phyloP scores from a whole-genome alignment of 2,797 vertebrate genomes.

The Myoxocephalus aenaeus region DNA sequence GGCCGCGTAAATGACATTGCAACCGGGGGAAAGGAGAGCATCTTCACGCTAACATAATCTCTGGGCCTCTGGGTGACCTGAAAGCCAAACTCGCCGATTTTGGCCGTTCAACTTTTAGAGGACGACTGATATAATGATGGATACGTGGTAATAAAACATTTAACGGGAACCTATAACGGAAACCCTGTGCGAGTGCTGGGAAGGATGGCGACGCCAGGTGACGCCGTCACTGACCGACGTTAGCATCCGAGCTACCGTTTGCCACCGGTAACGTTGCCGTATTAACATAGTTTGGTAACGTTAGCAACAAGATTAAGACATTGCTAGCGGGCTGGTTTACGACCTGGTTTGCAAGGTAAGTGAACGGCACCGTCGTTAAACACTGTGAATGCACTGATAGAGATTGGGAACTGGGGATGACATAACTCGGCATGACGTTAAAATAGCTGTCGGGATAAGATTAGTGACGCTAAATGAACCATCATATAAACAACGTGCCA shows the following conservation, averaged over 20 bases:
- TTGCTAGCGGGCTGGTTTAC: conserved; percentile 39
- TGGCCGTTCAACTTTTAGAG: conserved; percentile 16
- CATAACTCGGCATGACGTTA: conserved; percentile 24
- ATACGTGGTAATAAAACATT: conserved; percentile 53
- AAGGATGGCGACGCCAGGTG: conserved; percentile 29
- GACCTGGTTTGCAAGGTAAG: conserved; percentile 26
- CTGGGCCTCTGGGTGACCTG: conserved; percentile 71
- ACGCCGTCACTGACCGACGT: conserved; percentile 2
- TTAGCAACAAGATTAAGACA: conserved; percentile 22
- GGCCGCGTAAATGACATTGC: conserved; percentile 62
- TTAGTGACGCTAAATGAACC: not conserved
- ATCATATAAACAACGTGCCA: not conserved
- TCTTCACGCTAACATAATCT: conserved; percentile 51
- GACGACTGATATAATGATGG: conserved; percentile 42
- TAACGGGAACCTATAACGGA: not conserved
- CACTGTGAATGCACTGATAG: not conserved
- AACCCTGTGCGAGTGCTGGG: conserved; percentile 19
- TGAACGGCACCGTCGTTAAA: not conserved
- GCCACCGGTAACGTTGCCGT: not conserved
- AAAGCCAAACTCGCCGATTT: conserved; percentile 40
- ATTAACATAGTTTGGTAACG: conserved; percentile 11
- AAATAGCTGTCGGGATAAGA: conserved; percentile 12
- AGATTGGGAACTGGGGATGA: not conserved
- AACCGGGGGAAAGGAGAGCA: conserved; percentile 24
- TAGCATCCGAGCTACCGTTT: conserved; percentile 20